These are phyloP conservation scores for Nephotettix cincticeps DNA, from an alignment of 1,140 invertebrate species.

Conservation along the genomic window DNA sequence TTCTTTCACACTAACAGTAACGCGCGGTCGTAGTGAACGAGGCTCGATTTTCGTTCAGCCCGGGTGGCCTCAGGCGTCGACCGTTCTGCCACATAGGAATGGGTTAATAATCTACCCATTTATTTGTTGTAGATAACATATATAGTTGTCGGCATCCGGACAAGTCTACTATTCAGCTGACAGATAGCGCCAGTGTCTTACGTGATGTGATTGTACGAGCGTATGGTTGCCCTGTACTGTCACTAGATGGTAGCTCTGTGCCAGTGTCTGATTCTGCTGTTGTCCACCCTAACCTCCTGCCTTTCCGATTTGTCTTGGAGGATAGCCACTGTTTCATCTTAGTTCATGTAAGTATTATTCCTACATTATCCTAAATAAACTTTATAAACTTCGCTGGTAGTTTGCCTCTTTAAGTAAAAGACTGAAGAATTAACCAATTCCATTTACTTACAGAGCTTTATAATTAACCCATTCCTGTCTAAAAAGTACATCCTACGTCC, in stretches of 20 bases:
- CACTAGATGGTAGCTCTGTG: conserved; percentile 44
- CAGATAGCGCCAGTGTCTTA: conserved; percentile 60
- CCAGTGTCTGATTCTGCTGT: conserved; percentile 39
- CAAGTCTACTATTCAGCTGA: conserved; percentile 38
- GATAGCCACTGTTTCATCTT: conserved; percentile 66
- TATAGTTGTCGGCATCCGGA: background rate
- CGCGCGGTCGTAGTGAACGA: no score
- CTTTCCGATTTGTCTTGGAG: conserved; percentile 65
- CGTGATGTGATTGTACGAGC: conserved; percentile 67
- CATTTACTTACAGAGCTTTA: no score
- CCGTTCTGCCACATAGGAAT: background rate
- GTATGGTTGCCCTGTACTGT: conserved; percentile 71
- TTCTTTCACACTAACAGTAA: no score
- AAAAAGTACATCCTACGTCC: no score
- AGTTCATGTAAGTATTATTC: conserved; percentile 49
- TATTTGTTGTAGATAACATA: background rate
- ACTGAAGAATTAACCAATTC: no score
- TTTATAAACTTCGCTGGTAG: no score
- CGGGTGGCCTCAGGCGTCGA: no score
- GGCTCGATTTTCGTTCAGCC: no score
- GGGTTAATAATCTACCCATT: background rate
- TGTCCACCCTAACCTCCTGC: conserved; percentile 69
- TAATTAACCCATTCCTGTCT: no score
- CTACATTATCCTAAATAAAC: no score
- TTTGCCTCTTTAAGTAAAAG: no score